Evolutionary conservation across 2,113 vertebrate species (phyloP).

Genomic region (Catharus bicknelli): DNA sequence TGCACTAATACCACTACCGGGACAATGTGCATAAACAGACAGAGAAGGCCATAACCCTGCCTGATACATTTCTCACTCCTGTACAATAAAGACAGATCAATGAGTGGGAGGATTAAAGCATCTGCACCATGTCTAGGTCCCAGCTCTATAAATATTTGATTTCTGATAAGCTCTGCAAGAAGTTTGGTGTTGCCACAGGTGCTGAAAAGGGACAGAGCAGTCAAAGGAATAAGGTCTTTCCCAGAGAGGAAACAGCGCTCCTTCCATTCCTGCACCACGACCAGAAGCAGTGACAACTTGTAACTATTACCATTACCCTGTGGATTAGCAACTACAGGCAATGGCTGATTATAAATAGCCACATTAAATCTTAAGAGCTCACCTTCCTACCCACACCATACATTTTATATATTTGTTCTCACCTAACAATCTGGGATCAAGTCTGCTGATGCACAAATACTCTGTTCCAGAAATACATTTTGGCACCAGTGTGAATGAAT

Average conservation of each 20-base stretch:
- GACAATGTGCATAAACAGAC: not conserved
- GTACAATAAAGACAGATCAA: not conserved
- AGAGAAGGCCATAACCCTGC: not conserved
- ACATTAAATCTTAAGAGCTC: not conserved
- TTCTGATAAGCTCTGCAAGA: not conserved
- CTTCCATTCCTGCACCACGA: not conserved
- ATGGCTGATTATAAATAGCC: not conserved
- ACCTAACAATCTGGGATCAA: not conserved
- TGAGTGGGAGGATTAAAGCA: not conserved
- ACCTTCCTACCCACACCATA: not conserved
- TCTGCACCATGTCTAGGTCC: not conserved
- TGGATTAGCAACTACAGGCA: not conserved
- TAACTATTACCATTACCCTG: not conserved
- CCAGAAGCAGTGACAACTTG: not conserved
- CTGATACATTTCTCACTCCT: not conserved
- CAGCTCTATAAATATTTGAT: not conserved
- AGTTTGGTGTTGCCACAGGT: not conserved
- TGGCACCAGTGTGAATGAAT: slow-evolving; percentile 33
- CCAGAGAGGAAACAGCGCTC: rapidly evolving
- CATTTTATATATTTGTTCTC: not conserved
- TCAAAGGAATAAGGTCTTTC: not conserved
- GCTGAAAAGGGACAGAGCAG: not conserved
- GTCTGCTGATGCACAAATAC: slow-evolving; percentile 1
- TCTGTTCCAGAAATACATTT: not conserved
- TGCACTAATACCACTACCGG: not conserved